phyloP scores from a whole-genome alignment of 2,797 vertebrate species.

The Takifugu rubripes region DNA sequence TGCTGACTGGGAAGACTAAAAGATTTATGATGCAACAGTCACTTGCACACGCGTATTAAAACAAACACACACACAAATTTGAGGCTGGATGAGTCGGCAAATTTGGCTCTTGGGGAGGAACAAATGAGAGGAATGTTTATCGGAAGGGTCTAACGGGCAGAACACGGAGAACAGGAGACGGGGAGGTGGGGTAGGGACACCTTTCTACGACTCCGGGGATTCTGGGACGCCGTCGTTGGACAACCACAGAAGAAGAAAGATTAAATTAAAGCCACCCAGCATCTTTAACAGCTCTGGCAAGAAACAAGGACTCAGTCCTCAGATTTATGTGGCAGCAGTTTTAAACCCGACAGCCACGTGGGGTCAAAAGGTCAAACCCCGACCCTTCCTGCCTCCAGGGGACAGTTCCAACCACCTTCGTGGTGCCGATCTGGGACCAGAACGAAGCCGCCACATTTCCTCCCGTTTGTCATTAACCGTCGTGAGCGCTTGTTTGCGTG shows the following conservation, averaged over 20 bases:
- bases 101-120: slow-evolving; percentile 48
- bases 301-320: too few relatives aligned
- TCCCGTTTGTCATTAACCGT: neutral
- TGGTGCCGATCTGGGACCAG: too few relatives aligned
- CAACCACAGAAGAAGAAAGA: slow-evolving; percentile 24
- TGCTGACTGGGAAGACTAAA: slow-evolving; percentile 69
- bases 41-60: slow-evolving; percentile 45
- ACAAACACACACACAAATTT: slow-evolving; percentile 36
- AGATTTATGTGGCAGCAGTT: too few relatives aligned
- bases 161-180: slow-evolving; percentile 15
- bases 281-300: slow-evolving; percentile 6
- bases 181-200: slow-evolving; percentile 39
- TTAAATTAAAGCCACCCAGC: slow-evolving; percentile 14
- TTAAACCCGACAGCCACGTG: too few relatives aligned
- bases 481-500: neutral
- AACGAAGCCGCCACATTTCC: too few relatives aligned
- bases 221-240: slow-evolving; percentile 49
- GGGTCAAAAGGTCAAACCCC: too few relatives aligned
- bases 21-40: slow-evolving; percentile 70
- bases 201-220: slow-evolving; percentile 53
- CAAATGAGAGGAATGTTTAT: slow-evolving; percentile 41
- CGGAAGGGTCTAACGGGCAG: slow-evolving; percentile 19
- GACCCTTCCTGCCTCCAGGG: too few relatives aligned
- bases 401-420: too few relatives aligned
- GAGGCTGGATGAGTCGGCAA: slow-evolving; percentile 59